Base-by-base conservation (phyloP, 1,140 invertebrate genomes). In the Trigoniulus corallinus region DNA sequence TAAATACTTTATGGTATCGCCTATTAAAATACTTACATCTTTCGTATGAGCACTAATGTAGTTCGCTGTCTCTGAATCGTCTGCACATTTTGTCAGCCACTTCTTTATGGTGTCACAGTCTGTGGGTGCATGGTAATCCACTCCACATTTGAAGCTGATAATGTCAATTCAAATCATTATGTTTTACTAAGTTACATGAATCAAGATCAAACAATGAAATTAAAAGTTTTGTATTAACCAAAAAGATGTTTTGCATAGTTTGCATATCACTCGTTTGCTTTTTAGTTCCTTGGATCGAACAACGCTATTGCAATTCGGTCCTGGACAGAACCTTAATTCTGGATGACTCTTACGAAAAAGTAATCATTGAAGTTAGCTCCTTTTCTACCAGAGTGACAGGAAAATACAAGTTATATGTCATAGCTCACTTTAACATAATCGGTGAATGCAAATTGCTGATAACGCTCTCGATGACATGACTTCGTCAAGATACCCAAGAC, bases 41-140 rank as follows among this genome's bases (percentile, higher is more conserved):
- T 97, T 97, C 62, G 92, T 97, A 70, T 97, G 85, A 59, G 91
- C 92, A 73, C 86, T 89, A 58, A 98, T 98, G 64, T 98, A 99
- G 70, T 98, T 98, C 26, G 93, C 92, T 45, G 95, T 98, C 73
- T 98, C 95, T 53, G 91, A 95, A 71, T 98, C 95, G 72, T 98
- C 95, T 39, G 88, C 93, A 74, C 94, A 98, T 71, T 99, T 98
- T 7, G 89, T 95, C 23, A 97, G 71, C 96, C 96, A 99, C 59
- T 88, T 87, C 66, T 88, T 89, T 54, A 98, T 97, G 1, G 88
- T 88, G 56, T 79, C 74, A 70, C 96, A 99, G 67, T 95, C 89
- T 13, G 94, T 95, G 22, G 95, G 96, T 39, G 94, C 92, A 69
- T 98, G 95, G 68, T 99, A 98, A 59, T 94, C 86, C 7, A 59